A percentile compares a stretch with the other conserved stretches of the same genome.
phyloP scores from a whole-genome alignment of 53 echinoderm and acorn worm genomes.

The Apostichopus leukothele region DNA sequence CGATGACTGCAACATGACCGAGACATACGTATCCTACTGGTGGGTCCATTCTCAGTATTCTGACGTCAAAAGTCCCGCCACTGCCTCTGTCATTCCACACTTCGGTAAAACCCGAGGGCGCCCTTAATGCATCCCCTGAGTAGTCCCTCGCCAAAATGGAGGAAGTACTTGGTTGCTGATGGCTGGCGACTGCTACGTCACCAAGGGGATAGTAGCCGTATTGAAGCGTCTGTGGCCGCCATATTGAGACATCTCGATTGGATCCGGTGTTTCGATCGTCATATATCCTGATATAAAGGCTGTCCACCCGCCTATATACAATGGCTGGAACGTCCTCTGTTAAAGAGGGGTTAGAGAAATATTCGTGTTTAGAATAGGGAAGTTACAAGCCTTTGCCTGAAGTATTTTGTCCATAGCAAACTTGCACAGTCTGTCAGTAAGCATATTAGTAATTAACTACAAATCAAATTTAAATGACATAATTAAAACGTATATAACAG shows the following conservation, averaged over 20 bases:
- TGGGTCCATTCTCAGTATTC: conserved; percentile 7
- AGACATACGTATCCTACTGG: conserved; percentile 3
- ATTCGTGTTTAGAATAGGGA: too few relatives aligned
- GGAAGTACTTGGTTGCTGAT: neutral
- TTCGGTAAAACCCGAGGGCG: neutral
- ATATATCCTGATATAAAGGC: neutral
- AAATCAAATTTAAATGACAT: too few relatives aligned
- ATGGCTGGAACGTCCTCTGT: too few relatives aligned
- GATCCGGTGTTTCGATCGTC: neutral
- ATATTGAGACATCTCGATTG: neutral
- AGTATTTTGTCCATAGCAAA: too few relatives aligned
- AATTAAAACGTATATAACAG: too few relatives aligned
- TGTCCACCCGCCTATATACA: too few relatives aligned
- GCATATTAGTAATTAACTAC: too few relatives aligned
- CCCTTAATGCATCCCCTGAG: neutral
- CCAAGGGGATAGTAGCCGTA: conserved; percentile 4
- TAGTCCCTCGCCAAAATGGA: neutral
- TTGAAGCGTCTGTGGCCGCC: neutral
- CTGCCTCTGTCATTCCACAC: conserved; percentile 23
- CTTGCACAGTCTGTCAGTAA: too few relatives aligned
- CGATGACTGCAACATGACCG: neutral
- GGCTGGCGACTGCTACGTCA: neutral
- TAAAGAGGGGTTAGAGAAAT: too few relatives aligned
- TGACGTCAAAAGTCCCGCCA: neutral
- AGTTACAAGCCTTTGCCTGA: too few relatives aligned